Evolutionary conservation across 2,113 vertebrate species (phyloP).

Genomic region (Corythaixoides concolor): DNA sequence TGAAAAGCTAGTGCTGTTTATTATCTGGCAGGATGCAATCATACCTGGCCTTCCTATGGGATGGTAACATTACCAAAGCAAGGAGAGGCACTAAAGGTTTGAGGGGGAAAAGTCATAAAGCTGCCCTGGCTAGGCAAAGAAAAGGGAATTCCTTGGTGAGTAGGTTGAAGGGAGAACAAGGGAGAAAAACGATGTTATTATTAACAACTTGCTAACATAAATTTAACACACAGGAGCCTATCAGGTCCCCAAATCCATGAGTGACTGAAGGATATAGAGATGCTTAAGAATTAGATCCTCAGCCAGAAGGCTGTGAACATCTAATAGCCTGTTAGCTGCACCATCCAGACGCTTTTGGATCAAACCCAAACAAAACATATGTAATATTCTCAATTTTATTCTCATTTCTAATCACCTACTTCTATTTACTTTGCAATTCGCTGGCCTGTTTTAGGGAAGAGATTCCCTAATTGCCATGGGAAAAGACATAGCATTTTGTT

Average conservation of each 20-base stretch:
- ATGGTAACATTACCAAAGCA: not conserved
- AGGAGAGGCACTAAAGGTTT: not conserved
- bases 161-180: not conserved
- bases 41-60: not conserved
- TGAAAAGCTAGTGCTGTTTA: not conserved
- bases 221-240: not conserved
- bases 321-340: not conserved
- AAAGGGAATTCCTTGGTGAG: not conserved
- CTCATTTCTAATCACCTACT: not conserved
- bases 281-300: not conserved
- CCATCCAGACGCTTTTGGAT: not conserved
- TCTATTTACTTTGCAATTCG: not conserved
- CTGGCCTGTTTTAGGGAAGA: not conserved
- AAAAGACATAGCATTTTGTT: not conserved
- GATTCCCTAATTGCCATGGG: not conserved
- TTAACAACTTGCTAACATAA: not conserved
- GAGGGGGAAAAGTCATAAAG: not conserved
- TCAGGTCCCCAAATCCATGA: not conserved
- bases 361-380: not conserved
- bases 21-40: not conserved
- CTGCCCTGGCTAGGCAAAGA: not conserved
- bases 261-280: not conserved
- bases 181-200: not conserved
- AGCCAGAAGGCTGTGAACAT: not conserved
- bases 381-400: not conserved